Conservation (phyloP, 2,888 invertebrate genomes). For the Micoletzkya japonica region DNA sequence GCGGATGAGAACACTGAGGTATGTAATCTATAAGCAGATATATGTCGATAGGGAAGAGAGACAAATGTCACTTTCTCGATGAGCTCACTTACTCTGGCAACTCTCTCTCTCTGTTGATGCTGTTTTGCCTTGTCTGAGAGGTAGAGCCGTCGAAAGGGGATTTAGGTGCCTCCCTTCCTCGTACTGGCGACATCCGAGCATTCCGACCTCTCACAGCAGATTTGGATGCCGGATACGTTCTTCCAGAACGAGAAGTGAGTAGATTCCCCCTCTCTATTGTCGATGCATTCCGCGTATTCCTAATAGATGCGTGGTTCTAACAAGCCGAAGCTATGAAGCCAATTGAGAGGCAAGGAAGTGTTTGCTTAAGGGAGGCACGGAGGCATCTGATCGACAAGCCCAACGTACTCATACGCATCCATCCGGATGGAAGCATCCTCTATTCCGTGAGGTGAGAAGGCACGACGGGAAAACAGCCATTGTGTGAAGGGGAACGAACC, state of each 20-base stretch:
- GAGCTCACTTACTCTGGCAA: too few relatives aligned
- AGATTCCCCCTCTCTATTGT: background rate
- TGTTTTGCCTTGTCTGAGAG: too few relatives aligned
- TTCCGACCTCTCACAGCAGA: slow-evolving; percentile 59
- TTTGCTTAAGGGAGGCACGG: slow-evolving; percentile 76
- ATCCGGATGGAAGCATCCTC: slow-evolving; percentile 65
- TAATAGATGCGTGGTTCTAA: background rate
- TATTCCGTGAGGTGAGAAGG: slow-evolving; percentile 45
- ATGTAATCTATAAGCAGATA: too few relatives aligned
- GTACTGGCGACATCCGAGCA: slow-evolving; percentile 60
- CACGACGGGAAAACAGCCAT: background rate
- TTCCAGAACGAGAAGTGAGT: slow-evolving; percentile 77
- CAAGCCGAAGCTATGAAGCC: background rate
- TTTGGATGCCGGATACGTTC: slow-evolving; percentile 62
- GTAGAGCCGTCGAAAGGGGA: too few relatives aligned
- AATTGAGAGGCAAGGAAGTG: background rate
- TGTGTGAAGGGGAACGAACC: background rate
- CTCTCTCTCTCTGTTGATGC: too few relatives aligned
- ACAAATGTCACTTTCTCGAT: too few relatives aligned
- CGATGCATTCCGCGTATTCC: background rate
- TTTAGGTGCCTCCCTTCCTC: slow-evolving; percentile 58
- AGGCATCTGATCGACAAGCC: slow-evolving; percentile 65
- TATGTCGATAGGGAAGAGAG: too few relatives aligned
- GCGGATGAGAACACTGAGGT: slow-evolving; percentile 58
- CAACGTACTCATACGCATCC: slow-evolving; percentile 90